These are phyloP conservation scores for Phorcus lineatus DNA, from an alignment of 2,888 invertebrate genomes.

Conservation along the genomic window DNA sequence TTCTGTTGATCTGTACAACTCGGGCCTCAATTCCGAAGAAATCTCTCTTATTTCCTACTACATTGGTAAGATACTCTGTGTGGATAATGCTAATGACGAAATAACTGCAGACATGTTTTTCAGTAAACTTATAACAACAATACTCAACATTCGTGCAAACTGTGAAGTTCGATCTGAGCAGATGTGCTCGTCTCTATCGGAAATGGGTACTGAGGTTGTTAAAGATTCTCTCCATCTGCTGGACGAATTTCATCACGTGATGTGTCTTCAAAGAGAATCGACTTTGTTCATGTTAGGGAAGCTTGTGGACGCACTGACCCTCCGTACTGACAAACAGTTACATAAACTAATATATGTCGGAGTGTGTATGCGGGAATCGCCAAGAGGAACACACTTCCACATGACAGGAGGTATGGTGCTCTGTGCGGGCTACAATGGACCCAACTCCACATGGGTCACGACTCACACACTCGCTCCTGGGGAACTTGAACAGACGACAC, in stretches of 20 bases:
- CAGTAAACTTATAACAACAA: constrained; percentile 2
- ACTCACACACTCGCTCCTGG: constrained; percentile 47
- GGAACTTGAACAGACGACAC: constrained; percentile 45
- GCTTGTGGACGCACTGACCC: constrained; percentile 33
- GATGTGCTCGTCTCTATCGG: neutral
- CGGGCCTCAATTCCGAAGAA: constrained; percentile 39
- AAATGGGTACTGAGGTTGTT: neutral
- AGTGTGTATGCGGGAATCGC: constrained; percentile 57
- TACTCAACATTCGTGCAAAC: neutral
- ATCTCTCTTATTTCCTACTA: constrained; percentile 45
- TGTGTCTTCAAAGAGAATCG: neutral
- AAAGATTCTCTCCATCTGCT: constrained; percentile 22
- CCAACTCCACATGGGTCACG: constrained; percentile 46
- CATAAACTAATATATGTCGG: constrained; percentile 49
- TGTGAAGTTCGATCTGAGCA: neutral
- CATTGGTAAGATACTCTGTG: constrained; percentile 52
- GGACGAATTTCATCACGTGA: neutral
- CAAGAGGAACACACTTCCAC: constrained; percentile 43
- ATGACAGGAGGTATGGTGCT: constrained; percentile 44
- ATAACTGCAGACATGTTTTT: constrained; percentile 43
- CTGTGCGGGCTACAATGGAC: constrained; percentile 59
- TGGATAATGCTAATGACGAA: constrained; percentile 49
- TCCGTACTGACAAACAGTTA: constrained; percentile 48
- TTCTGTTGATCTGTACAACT: constrained; percentile 47
- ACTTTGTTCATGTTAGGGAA: constrained; percentile 25